Base-by-base conservation (phyloP, 2,888 invertebrate genomes). In the Rhamphomyia laevipes region DNA sequence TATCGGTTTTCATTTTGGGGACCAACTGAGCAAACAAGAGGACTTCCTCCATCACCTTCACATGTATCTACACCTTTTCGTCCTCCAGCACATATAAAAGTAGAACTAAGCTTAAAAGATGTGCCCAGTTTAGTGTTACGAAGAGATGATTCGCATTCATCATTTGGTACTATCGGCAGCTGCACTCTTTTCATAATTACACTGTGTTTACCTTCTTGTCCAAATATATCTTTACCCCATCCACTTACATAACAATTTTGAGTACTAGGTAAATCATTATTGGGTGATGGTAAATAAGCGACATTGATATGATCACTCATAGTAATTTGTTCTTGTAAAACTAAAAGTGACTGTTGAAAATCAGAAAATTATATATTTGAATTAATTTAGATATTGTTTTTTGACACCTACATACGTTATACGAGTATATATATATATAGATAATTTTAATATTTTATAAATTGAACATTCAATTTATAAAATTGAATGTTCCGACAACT, bases 31-130 rank as follows among this genome's bases (percentile, higher is more conserved):
- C 88, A 89, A 0, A 81, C 81, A 13, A 88, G 66, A 0, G 87
- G 86, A 35, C 84, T 82, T 23, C 88, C 88, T 13, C 87, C 87
- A 63, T 88, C 87, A 33, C 87, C 87, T 77, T 76, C 76, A 61
- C 89, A 89, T 1, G 86, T 82, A 55, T 89, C 89, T 61, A 80
- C 76, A 7, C 84, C 85, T 31, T 72, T 71, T 60, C 81, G 76
- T 0, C 89, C 89, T 10, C 88, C 88, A 0, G 88, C 89, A 61
- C 89, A 89, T 4, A 85, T 74, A 63, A 89, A 87, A 53, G 82
- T 81, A 2, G 70, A 64, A 61, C 87, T 80, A 40, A 89, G 70
- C 2, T 67, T 70, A 67, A 86, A 89, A 48, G 72, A 66, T 4
- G 62, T 58, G 0, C 86, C 85, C 0, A 89, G 74, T 1, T 86